Evolutionary conservation across 2,797 vertebrate genomes (phyloP).

Genomic region (Amblyraja radiata): DNA sequence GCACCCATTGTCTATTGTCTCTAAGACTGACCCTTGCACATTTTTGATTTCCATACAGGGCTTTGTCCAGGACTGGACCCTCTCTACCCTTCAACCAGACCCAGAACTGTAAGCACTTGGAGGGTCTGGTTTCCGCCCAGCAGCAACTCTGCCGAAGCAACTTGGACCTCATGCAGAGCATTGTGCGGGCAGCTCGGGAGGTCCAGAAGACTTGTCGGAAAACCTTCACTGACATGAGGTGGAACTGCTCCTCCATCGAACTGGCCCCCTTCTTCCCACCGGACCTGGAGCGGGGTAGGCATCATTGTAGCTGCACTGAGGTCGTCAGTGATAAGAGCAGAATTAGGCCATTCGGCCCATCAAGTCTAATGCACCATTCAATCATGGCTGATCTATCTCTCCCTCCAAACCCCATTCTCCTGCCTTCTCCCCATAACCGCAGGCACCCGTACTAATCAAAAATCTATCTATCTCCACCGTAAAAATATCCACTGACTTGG

Average conservation of each 20-base stretch:
- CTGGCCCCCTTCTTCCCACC: conserved; percentile 77
- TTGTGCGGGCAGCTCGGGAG: conserved; percentile 81
- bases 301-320: neutral
- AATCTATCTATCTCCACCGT: too few relatives aligned
- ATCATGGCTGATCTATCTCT: too few relatives aligned
- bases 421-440: too few relatives aligned
- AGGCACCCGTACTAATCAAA: too few relatives aligned
- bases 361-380: too few relatives aligned
- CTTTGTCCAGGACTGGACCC: conserved; percentile 71
- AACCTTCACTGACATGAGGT: conserved; percentile 89
- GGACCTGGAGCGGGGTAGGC: conserved; percentile 89
- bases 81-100: conserved; percentile 79
- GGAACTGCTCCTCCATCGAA: conserved; percentile 97
- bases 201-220: conserved; percentile 91
- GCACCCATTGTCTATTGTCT: too few relatives aligned
- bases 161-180: conserved; percentile 91
- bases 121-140: conserved; percentile 86
- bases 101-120: conserved; percentile 89
- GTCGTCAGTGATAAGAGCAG: too few relatives aligned
- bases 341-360: too few relatives aligned
- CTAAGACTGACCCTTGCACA: neutral
- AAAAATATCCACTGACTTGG: too few relatives aligned
- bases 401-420: too few relatives aligned
- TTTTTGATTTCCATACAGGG: conserved; percentile 56
- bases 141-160: conserved; percentile 93